A percentile compares a stretch with the other conserved stretches of the same genome.
phyloP scores from a whole-genome alignment of 2,113 vertebrate genomes.

The Callorhinus ursinus region DNA sequence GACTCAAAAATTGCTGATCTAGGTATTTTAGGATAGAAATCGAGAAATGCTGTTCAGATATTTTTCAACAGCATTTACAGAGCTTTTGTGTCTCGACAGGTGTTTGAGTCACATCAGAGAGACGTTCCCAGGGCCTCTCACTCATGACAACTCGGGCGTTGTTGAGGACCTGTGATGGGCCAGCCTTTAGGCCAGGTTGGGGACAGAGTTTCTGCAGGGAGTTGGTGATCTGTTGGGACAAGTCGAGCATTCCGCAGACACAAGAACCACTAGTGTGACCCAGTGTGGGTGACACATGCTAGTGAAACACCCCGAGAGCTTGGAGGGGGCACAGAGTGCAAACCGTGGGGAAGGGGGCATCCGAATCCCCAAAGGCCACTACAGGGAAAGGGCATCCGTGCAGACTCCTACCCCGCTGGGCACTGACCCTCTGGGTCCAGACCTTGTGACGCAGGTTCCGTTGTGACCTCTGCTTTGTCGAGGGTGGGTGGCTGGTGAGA shows the following conservation, averaged over 20 bases:
- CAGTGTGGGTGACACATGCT: not conserved
- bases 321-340: not conserved
- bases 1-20: not conserved
- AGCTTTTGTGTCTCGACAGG: not conserved
- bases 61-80: not conserved
- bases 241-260: not conserved
- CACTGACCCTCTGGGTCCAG: too few relatives aligned
- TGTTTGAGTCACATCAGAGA: not conserved
- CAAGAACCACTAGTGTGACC: not conserved
- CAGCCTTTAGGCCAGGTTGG: not conserved
- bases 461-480: not conserved
- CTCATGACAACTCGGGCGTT: not conserved
- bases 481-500: not conserved
- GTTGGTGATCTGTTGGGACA: not conserved
- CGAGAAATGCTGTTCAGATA: accelerated
- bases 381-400: not conserved
- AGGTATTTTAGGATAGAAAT: not conserved
- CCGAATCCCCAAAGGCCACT: not conserved
- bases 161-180: not conserved
- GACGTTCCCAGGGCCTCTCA: not conserved
- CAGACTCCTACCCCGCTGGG: not conserved
- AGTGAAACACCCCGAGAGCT: not conserved
- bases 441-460: accelerated
- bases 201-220: not conserved
- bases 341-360: not conserved